Percentiles rank a stretch among this genome's conserved stretches.
phyloP scores from a whole-genome alignment of 2,113 vertebrate genomes.

The Elephantulus edwardii region DNA sequence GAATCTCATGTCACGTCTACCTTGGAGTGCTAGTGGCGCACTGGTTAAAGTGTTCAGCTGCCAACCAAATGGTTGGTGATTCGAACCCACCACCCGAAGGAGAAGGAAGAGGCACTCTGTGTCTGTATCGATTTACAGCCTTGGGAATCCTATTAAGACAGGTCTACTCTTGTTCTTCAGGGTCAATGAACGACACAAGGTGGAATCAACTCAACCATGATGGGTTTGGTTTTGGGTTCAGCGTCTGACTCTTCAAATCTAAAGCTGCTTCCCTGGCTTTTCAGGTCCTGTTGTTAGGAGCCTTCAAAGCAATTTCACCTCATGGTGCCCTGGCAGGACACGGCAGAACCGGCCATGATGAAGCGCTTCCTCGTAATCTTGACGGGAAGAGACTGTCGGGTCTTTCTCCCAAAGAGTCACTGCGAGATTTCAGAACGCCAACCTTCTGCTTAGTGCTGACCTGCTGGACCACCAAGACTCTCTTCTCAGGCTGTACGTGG shows the following conservation, averaged over 20 bases:
- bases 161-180: not conserved
- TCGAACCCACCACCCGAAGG: too few species aligned
- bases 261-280: conserved; percentile 4
- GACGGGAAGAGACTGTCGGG: too few species aligned
- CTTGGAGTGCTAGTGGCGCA: not conserved
- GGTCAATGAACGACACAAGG: not conserved
- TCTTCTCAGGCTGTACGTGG: not conserved
- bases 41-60: not conserved
- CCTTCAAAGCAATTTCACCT: not conserved
- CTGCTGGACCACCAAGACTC: not conserved
- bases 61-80: not conserved
- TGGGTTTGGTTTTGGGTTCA: not conserved
- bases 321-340: not conserved
- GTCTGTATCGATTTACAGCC: not conserved
- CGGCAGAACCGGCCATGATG: too few species aligned
- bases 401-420: not conserved
- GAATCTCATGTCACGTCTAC: not conserved
- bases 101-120: not conserved
- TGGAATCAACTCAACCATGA: not conserved
- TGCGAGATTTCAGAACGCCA: not conserved
- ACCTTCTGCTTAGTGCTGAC: not conserved
- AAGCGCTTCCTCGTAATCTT: too few species aligned
- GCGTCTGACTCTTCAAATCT: not conserved
- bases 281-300: not conserved
- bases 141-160: not conserved